A percentile compares a stretch with the other conserved stretches of the same genome.
Conservation (phyloP, 2,797 vertebrate species). For the Knipowitschia caucasica region DNA sequence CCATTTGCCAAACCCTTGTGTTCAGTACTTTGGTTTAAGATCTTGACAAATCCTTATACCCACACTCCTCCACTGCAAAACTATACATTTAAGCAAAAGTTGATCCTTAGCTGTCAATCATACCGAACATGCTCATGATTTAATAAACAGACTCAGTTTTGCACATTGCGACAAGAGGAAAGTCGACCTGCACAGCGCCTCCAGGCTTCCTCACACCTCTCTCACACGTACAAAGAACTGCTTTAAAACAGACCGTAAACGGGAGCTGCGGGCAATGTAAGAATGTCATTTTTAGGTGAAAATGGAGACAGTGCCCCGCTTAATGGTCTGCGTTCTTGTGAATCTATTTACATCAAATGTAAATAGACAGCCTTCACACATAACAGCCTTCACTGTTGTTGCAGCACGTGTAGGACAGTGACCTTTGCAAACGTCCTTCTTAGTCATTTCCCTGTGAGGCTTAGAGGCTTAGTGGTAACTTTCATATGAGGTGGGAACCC, state of each 20-base stretch:
- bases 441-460: slow-evolving; percentile 22
- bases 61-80: background rate
- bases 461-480: slow-evolving; percentile 13
- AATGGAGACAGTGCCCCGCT: slow-evolving; percentile 39
- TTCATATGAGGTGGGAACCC: slow-evolving; percentile 17
- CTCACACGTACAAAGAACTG: slow-evolving; percentile 41
- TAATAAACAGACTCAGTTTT: slow-evolving; percentile 23
- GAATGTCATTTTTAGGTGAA: slow-evolving; percentile 58
- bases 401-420: slow-evolving; percentile 12
- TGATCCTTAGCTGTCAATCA: background rate
- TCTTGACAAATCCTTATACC: slow-evolving; percentile 4
- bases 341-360: background rate
- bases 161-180: slow-evolving; percentile 14
- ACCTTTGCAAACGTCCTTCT: slow-evolving; percentile 44
- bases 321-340: slow-evolving; percentile 23
- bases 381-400: slow-evolving; percentile 14
- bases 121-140: slow-evolving; percentile 24
- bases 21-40: background rate
- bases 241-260: slow-evolving; percentile 47
- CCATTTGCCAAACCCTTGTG: slow-evolving; percentile 7
- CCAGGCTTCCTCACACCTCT: slow-evolving; percentile 49
- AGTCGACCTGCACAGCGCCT: slow-evolving; percentile 30
- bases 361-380: slow-evolving; percentile 2
- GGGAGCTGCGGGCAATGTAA: slow-evolving; percentile 40
- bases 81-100: background rate